phyloP scores from a whole-genome alignment of 2,888 invertebrate genomes.

The Andrena marginata region DNA sequence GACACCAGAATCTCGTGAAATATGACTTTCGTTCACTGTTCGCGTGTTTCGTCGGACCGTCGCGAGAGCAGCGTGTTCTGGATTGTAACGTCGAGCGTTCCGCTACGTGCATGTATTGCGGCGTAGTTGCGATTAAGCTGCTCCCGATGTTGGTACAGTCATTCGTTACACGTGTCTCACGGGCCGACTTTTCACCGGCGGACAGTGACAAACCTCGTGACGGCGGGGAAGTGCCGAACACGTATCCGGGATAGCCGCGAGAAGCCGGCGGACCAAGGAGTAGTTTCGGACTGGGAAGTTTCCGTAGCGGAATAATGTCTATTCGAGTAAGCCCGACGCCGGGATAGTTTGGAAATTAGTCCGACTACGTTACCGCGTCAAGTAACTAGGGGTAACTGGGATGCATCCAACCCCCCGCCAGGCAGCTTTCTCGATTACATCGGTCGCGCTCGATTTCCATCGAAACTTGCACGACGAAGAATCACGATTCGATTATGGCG shows the following conservation, averaged over 20 bases:
- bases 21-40: too few species aligned
- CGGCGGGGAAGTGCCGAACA: constrained; percentile 58
- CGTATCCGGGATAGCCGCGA: constrained; percentile 51
- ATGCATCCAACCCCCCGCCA: constrained; percentile 39
- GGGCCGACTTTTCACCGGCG: constrained; percentile 39
- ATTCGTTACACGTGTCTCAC: constrained; percentile 21
- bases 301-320: constrained; percentile 59
- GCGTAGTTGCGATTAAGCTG: constrained; percentile 23
- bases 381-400: constrained; percentile 54
- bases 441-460: constrained; percentile 3
- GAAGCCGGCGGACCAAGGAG: constrained; percentile 63
- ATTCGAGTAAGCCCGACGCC: constrained; percentile 65
- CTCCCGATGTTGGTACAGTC: constrained; percentile 1
- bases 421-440: constrained; percentile 21
- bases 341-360: constrained; percentile 72
- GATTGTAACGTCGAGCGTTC: not conserved
- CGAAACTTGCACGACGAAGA: not conserved
- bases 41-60: not conserved
- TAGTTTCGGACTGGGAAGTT: constrained; percentile 54
- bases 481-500: not conserved
- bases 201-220: constrained; percentile 56
- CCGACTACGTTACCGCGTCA: constrained; percentile 53
- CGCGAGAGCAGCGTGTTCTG: not conserved
- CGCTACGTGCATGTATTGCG: not conserved
- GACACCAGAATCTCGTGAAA: too few species aligned